These are phyloP conservation scores for Drosophila incognita DNA, from an alignment of 2,888 invertebrate species.

Conservation along the genomic window DNA sequence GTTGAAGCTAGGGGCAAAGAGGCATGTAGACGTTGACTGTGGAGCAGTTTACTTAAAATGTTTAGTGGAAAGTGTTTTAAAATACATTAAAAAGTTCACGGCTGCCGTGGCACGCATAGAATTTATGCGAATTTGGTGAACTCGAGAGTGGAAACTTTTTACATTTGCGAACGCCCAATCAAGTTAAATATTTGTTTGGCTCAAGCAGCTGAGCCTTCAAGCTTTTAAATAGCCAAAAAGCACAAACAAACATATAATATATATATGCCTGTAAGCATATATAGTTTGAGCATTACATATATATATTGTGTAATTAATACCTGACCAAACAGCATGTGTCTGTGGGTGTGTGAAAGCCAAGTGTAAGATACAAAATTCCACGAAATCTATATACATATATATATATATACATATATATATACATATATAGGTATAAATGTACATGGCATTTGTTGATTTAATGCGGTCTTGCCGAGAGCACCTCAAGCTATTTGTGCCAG, in stretches of 20 bases:
- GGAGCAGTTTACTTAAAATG: slow-evolving; percentile 78
- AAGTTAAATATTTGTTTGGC: slow-evolving; percentile 78
- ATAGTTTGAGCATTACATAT: neutral
- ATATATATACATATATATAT: slow-evolving; percentile 4
- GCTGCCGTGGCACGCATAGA: slow-evolving; percentile 80
- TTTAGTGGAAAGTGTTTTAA: slow-evolving; percentile 82
- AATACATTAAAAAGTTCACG: slow-evolving; percentile 82
- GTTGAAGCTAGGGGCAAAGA: slow-evolving; percentile 9
- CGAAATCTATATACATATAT: slow-evolving; percentile 13
- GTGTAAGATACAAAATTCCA: slow-evolving; percentile 17
- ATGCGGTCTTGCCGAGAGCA: slow-evolving; percentile 37
- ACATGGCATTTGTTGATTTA: neutral
- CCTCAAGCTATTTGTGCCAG: slow-evolving; percentile 49
- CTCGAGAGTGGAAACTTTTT: slow-evolving; percentile 78
- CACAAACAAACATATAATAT: slow-evolving; percentile 7
- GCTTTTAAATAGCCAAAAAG: slow-evolving; percentile 47
- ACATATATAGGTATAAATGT: slow-evolving; percentile 3
- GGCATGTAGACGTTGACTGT: slow-evolving; percentile 29
- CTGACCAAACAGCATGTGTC: slow-evolving; percentile 4
- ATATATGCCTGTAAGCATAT: neutral
- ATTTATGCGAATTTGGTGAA: slow-evolving; percentile 80
- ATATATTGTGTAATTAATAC: slow-evolving; percentile 46
- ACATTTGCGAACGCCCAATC: slow-evolving; percentile 76
- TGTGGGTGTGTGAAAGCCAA: neutral
- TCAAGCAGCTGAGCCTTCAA: slow-evolving; percentile 55